Conservation (phyloP, 2,888 invertebrate genomes). For the Lasioglossum marginatum region DNA sequence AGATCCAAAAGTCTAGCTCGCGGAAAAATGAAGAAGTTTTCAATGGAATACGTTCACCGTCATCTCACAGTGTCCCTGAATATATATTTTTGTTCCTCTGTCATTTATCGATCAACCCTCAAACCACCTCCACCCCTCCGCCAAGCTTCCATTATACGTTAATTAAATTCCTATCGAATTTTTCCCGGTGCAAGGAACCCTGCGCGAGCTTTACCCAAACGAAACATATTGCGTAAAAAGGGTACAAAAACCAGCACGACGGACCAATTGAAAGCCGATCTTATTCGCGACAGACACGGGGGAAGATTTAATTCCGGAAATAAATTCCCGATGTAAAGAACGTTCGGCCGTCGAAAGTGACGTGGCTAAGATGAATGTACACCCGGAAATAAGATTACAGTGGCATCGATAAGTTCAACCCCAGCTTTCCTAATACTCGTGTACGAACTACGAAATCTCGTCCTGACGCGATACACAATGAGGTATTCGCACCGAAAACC, state of each 20-base stretch:
- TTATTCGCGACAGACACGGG: neutral
- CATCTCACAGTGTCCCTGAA: neutral
- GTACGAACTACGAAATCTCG: conserved; percentile 25
- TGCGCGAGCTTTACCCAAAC: neutral
- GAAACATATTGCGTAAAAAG: neutral
- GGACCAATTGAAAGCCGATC: neutral
- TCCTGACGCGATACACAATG: neutral
- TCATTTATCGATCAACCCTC: neutral
- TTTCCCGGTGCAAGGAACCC: neutral
- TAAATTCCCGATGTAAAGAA: conserved; percentile 50
- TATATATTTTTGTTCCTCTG: neutral
- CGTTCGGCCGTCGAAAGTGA: conserved; percentile 34
- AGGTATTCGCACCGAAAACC: neutral
- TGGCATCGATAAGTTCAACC: conserved; percentile 39
- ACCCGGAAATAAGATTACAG: conserved; percentile 54
- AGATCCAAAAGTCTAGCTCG: neutral
- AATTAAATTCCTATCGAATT: conserved; percentile 18
- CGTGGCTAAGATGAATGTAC: conserved; percentile 53
- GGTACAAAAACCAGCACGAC: neutral
- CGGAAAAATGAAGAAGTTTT: neutral
- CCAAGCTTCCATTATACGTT: neutral
- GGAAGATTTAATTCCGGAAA: conserved; percentile 46
- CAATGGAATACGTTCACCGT: neutral
- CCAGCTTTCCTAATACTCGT: neutral
- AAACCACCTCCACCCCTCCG: neutral